Conservation (phyloP, 2,113 vertebrate species). For the Rhadina sibilatrix region DNA sequence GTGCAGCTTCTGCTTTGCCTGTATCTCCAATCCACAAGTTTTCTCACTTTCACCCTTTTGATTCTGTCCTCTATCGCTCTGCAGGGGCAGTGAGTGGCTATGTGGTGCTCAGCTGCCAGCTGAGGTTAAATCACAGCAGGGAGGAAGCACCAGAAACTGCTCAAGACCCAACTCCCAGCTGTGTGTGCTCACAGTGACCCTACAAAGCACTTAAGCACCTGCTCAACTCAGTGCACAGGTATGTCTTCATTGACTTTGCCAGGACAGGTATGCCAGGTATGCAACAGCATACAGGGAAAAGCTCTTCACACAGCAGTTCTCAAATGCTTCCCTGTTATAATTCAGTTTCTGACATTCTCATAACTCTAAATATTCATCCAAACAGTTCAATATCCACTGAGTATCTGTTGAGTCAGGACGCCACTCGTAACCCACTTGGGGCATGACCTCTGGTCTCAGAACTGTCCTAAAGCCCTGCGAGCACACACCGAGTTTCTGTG, state of each 20-base stretch:
- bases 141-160: neutral
- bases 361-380: constrained; percentile 33
- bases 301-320: constrained; percentile 18
- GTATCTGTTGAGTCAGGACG: constrained; percentile 60
- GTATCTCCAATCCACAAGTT: neutral
- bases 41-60: neutral
- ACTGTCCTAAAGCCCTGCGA: neutral
- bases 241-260: constrained; percentile 32
- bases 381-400: no score
- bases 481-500: constrained; percentile 27
- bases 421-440: neutral
- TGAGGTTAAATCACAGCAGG: neutral
- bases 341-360: constrained; percentile 29
- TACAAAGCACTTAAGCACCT: neutral
- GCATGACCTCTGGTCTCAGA: constrained; percentile 31
- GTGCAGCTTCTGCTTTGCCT: neutral
- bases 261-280: constrained; percentile 43
- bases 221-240: neutral
- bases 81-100: neutral
- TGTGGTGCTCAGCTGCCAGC: neutral
- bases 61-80: neutral
- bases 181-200: neutral
- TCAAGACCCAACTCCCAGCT: neutral
- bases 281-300: neutral
- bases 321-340: constrained; percentile 33